Conservation (phyloP, 2,888 invertebrate genomes). For the Ditula angustiorana region DNA sequence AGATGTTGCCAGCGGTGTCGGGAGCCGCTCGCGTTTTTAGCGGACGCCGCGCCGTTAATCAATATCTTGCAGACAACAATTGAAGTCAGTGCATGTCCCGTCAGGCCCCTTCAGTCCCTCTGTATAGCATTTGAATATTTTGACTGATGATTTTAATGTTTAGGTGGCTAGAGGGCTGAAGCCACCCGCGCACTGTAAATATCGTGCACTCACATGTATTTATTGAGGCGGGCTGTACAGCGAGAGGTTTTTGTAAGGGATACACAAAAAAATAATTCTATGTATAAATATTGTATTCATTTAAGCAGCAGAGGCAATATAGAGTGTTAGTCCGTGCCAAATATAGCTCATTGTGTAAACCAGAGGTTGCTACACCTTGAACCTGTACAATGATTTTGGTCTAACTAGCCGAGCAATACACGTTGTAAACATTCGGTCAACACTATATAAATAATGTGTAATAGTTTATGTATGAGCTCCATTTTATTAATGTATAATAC, state of each 20-base stretch:
- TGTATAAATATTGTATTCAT: conserved; percentile 53
- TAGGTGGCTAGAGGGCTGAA: conserved; percentile 26
- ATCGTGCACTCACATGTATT: conserved; percentile 67
- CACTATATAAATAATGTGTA: conserved; percentile 61
- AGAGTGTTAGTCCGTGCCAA: conserved; percentile 45
- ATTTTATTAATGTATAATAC: conserved; percentile 72
- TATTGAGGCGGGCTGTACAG: conserved; percentile 57
- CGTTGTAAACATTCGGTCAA: conserved; percentile 66
- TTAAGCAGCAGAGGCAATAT: conserved; percentile 70
- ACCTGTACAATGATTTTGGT: conserved; percentile 15
- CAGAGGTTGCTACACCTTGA: conserved; percentile 17
- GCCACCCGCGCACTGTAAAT: conserved; percentile 72
- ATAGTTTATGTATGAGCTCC: conserved; percentile 66
- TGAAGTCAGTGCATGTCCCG: conserved; percentile 29
- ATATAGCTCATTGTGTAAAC: conserved; percentile 43
- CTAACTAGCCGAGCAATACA: conserved; percentile 34
- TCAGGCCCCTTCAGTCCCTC: conserved; percentile 33
- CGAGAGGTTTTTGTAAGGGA: conserved; percentile 60
- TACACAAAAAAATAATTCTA: conserved; percentile 60
- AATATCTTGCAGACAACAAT: not conserved
- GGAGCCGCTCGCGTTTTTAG: not conserved
- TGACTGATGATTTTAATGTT: conserved; percentile 42
- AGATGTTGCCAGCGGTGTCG: conserved; percentile 28
- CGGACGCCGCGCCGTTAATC: not conserved
- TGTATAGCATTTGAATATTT: conserved; percentile 42